These are phyloP conservation scores for Geotrupes spiniger DNA, from an alignment of 2,888 invertebrate species.

Conservation along the genomic window DNA sequence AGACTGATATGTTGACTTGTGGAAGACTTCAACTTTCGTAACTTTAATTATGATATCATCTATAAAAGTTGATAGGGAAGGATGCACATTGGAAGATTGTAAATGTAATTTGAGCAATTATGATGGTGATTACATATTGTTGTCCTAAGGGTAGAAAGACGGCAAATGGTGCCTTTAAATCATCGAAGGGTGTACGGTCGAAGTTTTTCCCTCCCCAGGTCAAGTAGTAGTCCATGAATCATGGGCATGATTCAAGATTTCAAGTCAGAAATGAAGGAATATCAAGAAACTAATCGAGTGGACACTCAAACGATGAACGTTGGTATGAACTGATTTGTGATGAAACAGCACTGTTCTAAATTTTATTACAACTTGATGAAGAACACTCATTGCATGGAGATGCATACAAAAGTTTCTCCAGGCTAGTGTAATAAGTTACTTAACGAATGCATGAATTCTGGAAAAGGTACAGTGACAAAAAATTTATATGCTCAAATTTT, in stretches of 20 bases:
- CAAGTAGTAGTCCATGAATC: constrained; percentile 71
- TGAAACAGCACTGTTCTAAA: constrained; percentile 50
- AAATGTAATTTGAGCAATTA: constrained; percentile 60
- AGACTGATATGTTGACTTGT: constrained; percentile 88
- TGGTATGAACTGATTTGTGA: constrained; percentile 60
- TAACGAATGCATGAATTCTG: too few species aligned
- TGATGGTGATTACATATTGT: constrained; percentile 64
- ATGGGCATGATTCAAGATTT: constrained; percentile 29
- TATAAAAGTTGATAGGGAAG: constrained; percentile 61
- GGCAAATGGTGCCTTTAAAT: constrained; percentile 57
- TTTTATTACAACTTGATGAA: too few species aligned
- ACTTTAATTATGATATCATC: constrained; percentile 81
- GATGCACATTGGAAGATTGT: constrained; percentile 64
- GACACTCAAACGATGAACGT: constrained; percentile 63
- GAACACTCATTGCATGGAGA: too few species aligned
- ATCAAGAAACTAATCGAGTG: constrained; percentile 62
- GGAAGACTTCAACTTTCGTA: constrained; percentile 85
- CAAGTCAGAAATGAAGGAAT: constrained; percentile 40
- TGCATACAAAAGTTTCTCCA: too few species aligned
- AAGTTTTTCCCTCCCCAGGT: constrained; percentile 73
- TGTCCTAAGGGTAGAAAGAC: constrained; percentile 50
- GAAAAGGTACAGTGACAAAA: too few species aligned
- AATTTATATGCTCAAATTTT: too few species aligned
- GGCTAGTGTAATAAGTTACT: too few species aligned
- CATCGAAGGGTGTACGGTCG: constrained; percentile 71